Conservation (phyloP, 2,797 vertebrate genomes). For the Gallinago nigripennis region DNA sequence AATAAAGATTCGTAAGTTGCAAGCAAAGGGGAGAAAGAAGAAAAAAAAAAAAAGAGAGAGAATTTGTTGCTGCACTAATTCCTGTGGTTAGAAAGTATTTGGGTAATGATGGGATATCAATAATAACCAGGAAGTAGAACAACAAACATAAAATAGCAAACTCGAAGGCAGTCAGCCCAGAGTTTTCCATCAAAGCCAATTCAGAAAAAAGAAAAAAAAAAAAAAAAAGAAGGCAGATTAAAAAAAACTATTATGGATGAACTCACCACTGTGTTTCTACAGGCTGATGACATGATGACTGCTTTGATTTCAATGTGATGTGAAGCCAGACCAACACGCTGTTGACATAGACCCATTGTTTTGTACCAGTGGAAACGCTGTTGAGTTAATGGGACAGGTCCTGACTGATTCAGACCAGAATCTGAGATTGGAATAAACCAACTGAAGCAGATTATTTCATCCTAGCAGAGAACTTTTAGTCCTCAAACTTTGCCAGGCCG, state of each 20-base stretch:
- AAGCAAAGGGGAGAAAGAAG: not conserved
- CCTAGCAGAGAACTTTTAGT: not conserved
- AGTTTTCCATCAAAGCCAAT: constrained; percentile 20
- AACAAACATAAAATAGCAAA: constrained; percentile 48
- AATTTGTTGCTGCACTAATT: constrained; percentile 22
- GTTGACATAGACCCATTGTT: constrained; percentile 44
- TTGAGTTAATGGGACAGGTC: not conserved
- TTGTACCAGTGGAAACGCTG: not conserved
- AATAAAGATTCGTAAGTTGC: not conserved
- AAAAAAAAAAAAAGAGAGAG: not conserved
- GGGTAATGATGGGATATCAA: constrained; percentile 43
- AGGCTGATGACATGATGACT: constrained; percentile 30
- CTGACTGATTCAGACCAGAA: constrained; percentile 43
- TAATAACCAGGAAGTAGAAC: constrained; percentile 50
- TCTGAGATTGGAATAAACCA: not conserved
- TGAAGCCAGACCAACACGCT: not conserved
- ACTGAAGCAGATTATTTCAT: not conserved
- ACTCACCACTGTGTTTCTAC: constrained; percentile 3
- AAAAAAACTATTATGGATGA: not conserved
- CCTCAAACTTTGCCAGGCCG: not conserved
- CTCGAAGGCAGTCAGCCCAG: not conserved
- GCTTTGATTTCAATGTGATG: constrained; percentile 28
- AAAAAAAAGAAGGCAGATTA: not conserved
- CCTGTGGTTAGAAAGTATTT: constrained; percentile 60
- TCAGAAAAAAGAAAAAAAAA: not conserved